Base-by-base conservation (phyloP, 1,140 invertebrate genomes). In the Papilio glaucus region DNA sequence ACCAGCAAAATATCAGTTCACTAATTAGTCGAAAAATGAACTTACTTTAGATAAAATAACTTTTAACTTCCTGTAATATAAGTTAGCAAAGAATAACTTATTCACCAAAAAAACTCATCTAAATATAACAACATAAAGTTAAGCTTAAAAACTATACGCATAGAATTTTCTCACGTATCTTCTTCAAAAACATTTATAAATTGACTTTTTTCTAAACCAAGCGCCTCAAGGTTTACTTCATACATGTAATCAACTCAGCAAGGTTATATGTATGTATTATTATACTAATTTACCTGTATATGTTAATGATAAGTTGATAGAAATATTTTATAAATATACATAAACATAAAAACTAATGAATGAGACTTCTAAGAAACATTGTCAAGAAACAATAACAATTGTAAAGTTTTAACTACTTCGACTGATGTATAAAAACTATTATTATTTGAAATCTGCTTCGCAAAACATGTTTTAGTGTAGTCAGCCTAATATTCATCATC, bases 61-160 rank as follows among this genome's bases (percentile, higher is more conserved):
- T 57, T 57, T 57, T 57, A 26, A 57, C 9, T 57, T 57, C 49
- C 49, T 57, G 49, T 57, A 53, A 57, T 24, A 24, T 15, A 45
- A 57, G 10, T 57, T 10, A 9, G 49, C 24, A 57, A 13, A 21
- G 18, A 21, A 49, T 12, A 24, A 24, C 9, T 57, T 21, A 21
- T 49, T 21, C 8, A 49, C 18, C 45, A 21, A 49, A 49, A 49
- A 49, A 49, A 7, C 9, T 49, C n/a, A 49, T 49, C 21, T 49
- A 10, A 49, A 49, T 24, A 49, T 45, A 21, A 49, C 45, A 3
- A 49, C 45, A 49, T 21, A 42, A 49, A 45, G 42, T 45, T 49
- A 49, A 21, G 21, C 42, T 24, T 49, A n/a, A 49, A 49, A 15
- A 18, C 18, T 21, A 18, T 49, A 21, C 8, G 8, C 45, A 18